Conservation (phyloP, 1,140 invertebrate genomes). For the Drosophila nigromelanica region DNA sequence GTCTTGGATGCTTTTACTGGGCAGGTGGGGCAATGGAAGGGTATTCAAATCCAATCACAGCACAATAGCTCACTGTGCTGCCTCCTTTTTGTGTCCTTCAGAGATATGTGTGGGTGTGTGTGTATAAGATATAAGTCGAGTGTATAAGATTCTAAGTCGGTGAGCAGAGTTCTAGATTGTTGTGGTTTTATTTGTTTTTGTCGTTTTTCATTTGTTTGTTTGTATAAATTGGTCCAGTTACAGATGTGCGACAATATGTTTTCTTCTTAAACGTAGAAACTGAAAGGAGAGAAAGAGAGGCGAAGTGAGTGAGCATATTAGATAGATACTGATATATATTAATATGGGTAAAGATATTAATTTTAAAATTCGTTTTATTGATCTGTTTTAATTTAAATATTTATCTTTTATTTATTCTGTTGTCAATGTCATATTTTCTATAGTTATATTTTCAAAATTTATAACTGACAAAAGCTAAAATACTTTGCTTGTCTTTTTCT, state of each 20-base stretch:
- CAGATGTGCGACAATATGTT: conserved; percentile 44
- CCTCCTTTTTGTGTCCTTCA: background rate
- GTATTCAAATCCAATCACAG: background rate
- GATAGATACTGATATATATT: too few relatives aligned
- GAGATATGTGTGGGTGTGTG: conserved; percentile 22
- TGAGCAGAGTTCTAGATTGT: conserved; percentile 28
- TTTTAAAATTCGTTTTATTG: too few relatives aligned
- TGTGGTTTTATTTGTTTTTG: background rate
- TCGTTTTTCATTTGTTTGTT: conserved; percentile 14
- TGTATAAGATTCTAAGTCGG: conserved; percentile 32
- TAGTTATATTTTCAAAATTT: too few relatives aligned
- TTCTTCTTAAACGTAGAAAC: conserved; percentile 29
- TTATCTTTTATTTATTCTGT: too few relatives aligned
- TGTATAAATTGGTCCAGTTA: conserved; percentile 74
- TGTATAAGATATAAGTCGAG: conserved; percentile 45
- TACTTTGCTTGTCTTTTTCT: too few relatives aligned
- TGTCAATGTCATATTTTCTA: too few relatives aligned
- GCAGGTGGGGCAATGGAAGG: background rate
- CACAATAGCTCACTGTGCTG: background rate
- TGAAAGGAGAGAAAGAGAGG: background rate
- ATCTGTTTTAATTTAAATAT: too few relatives aligned
- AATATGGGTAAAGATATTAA: too few relatives aligned
- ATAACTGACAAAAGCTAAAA: too few relatives aligned
- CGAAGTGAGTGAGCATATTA: background rate
- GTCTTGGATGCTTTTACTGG: conserved; percentile 50